A percentile compares a stretch with the other conserved stretches of the same genome.
phyloP scores from a whole-genome alignment of 2,113 vertebrate species.

The Neogobius melanostomus region DNA sequence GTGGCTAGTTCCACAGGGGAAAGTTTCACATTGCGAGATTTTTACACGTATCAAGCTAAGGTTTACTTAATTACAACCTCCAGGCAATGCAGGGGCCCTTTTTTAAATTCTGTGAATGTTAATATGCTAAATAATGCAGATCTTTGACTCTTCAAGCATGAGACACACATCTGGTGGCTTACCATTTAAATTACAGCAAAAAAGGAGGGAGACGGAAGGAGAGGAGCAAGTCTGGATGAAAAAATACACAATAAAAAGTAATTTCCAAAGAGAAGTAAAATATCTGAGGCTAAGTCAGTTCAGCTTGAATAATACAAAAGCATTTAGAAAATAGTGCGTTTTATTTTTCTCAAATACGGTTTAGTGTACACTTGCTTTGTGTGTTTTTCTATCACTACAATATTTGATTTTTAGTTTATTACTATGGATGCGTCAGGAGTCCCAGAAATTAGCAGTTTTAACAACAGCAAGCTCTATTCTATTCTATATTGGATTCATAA shows the following conservation, averaged over 20 bases:
- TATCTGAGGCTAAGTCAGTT: slow-evolving; percentile 40
- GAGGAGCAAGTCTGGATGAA: slow-evolving; percentile 42
- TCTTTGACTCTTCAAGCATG: slow-evolving; percentile 99
- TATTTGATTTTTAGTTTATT: too few species aligned
- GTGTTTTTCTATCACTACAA: too few species aligned
- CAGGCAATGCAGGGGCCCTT: slow-evolving; percentile 97
- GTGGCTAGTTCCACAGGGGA: slow-evolving; percentile 82
- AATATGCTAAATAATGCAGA: slow-evolving; percentile 99
- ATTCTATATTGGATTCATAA: too few species aligned
- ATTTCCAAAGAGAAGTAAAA: slow-evolving; percentile 85
- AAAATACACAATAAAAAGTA: slow-evolving; percentile 84
- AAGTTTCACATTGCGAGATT: slow-evolving; percentile 96
- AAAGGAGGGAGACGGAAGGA: slow-evolving; percentile 65
- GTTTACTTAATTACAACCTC: slow-evolving; percentile 99
- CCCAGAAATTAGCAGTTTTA: too few species aligned
- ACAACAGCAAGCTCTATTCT: too few species aligned
- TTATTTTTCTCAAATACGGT: too few species aligned
- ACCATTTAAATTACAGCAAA: slow-evolving; percentile 98
- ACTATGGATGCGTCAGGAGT: too few species aligned
- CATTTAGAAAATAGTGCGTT: too few species aligned
- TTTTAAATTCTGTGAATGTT: slow-evolving; percentile 99
- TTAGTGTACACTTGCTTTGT: too few species aligned
- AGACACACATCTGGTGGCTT: slow-evolving; percentile 99
- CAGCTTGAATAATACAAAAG: not conserved
- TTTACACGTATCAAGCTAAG: slow-evolving; percentile 99